Evolutionary conservation across 1,140 invertebrate genomes (phyloP).

Genomic region (Pseudomyrmex flavicornis): DNA sequence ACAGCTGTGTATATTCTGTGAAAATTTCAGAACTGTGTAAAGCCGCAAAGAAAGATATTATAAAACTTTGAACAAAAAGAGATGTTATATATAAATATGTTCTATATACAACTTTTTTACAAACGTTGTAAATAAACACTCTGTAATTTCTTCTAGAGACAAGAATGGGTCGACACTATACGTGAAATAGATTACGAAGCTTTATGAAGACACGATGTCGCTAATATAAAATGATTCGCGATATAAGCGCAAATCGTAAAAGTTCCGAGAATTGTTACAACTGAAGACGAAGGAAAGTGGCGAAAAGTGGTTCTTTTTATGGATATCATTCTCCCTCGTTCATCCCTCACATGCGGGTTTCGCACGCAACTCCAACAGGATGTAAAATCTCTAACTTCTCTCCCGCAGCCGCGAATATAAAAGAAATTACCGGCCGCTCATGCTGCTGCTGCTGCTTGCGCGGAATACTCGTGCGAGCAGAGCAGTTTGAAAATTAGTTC

Average conservation of each 20-base stretch:
- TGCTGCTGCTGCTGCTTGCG: constrained; percentile 6
- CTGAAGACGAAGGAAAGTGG: neutral
- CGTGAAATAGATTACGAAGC: neutral
- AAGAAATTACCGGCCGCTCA: constrained; percentile 62
- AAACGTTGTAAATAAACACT: neutral
- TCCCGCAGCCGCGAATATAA: constrained; percentile 20
- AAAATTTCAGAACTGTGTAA: neutral
- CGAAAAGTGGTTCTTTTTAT: constrained; percentile 22
- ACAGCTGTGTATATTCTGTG: neutral
- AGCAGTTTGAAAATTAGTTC: constrained; percentile 69
- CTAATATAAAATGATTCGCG: constrained; percentile 37
- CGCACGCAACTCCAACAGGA: constrained; percentile 30
- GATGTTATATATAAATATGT: neutral
- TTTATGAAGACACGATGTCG: neutral
- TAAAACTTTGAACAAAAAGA: neutral
- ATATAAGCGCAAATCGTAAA: constrained; percentile 25
- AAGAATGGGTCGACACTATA: neutral
- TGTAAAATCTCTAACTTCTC: constrained; percentile 37
- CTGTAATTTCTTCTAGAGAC: neutral
- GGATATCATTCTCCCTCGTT: constrained; percentile 24
- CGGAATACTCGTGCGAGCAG: neutral
- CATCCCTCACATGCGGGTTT: constrained; percentile 16
- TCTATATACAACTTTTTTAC: neutral
- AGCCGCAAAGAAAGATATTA: neutral
- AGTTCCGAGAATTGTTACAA: constrained; percentile 11